Evolutionary conservation across 1,140 invertebrate species (phyloP), one percentile per base, ranked within the genome.

Genomic region (Drosophila pruinosa): DNA sequence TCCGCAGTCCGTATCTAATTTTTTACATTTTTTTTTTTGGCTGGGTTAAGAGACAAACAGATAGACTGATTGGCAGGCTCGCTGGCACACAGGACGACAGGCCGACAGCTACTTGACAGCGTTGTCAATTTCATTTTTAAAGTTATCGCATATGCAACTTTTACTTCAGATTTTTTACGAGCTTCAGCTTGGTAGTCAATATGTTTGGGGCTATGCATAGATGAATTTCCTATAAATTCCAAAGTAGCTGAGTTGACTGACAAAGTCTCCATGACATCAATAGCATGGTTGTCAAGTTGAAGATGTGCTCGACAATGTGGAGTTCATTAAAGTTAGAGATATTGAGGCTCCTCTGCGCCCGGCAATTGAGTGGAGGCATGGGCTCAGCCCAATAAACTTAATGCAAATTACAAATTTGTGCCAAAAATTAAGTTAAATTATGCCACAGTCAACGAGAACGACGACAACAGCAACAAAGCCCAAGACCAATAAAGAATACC

Each of bases 351-450:
- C 34, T 22, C 19, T 45, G 36, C 34, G 50, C 14, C 17, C 26
- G 38, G 5, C 34, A 59, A 48, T 68, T 71, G 17, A 53, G 48
- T 6, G 12, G 0, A 10, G 15, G 15, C 24, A n/a, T 34, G 5
- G 8, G 1, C 22, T 4, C 26, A 28, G 7, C 34, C 43, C 75
- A 75, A 86, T 88, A 86, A 88, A 88, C 86, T 88, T 86, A 82
- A 86, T 88, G 82, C 82, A 86, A 86, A 86, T 86, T 86, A 85
- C 81, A 78, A 85, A 61, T 79, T 86, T 88, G 70, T 64, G 71
- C 77, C 70, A 86, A 63, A 86, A 86, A 86, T 86, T 88, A 86
- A 86, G 82, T 86, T 86, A 86, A 81, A 86, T 86, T 85, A 85
- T 86, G 77, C 81, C 81, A 70, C 75, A 75, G 74, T 36, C 70